Conservation (phyloP, 2,888 invertebrate genomes). For the Ochropleura leucogaster region DNA sequence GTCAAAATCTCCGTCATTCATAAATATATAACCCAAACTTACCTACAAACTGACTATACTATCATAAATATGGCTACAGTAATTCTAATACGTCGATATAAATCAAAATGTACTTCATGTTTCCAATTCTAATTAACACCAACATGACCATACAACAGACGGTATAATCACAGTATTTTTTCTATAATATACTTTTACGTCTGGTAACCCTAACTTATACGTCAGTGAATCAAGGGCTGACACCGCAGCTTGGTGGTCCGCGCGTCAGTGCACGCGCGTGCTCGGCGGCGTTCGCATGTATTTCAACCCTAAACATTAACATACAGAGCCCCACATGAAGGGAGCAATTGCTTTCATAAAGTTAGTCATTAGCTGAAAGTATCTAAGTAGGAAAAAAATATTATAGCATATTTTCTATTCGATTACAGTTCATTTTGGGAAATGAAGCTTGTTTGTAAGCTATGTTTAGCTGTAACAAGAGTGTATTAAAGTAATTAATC, state of each 20-base stretch:
- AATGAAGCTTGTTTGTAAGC: conserved; percentile 8
- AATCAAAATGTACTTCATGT: not conserved
- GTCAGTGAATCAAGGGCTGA: conserved; percentile 88
- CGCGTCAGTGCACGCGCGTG: conserved; percentile 86
- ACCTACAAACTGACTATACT: not conserved
- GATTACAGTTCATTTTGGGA: conserved; percentile 13
- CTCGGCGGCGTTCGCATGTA: conserved; percentile 81
- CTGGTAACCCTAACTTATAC: conserved; percentile 78
- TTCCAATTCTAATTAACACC: not conserved
- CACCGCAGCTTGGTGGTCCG: conserved; percentile 87
- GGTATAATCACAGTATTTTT: conserved; percentile 24
- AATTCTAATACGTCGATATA: not conserved
- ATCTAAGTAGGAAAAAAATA: conserved; percentile 23
- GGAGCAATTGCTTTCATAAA: conserved; percentile 59
- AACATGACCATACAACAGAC: not conserved
- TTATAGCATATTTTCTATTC: not conserved
- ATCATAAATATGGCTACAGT: no score
- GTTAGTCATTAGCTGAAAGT: conserved; percentile 53
- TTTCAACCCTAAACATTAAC: conserved; percentile 86
- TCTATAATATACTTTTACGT: not conserved
- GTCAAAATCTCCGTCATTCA: not conserved
- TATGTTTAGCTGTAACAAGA: conserved; percentile 13
- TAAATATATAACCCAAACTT: not conserved
- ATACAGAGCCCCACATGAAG: conserved; percentile 71
- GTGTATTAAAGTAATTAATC: conserved; percentile 60